phyloP scores from a whole-genome alignment of 92 coral and sea anemone genomes.

The Porites divaricata region DNA sequence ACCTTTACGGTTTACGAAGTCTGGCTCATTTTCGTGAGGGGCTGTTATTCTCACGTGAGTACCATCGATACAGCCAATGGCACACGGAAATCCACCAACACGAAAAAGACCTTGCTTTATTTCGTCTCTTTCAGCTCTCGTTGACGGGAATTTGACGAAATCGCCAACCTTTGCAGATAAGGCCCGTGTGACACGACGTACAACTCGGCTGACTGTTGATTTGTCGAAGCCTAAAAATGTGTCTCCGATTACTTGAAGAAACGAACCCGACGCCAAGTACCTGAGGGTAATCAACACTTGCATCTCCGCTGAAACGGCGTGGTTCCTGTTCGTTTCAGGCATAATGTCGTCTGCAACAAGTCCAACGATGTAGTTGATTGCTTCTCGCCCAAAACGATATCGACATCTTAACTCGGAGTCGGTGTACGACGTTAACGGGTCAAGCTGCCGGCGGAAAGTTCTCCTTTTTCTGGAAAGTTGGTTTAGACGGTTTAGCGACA shows the following conservation, averaged over 20 bases:
- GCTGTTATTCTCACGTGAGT: constrained; percentile 37
- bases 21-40: constrained; percentile 37
- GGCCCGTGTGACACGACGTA: constrained; percentile 42
- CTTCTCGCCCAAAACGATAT: constrained; percentile 18
- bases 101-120: constrained; percentile 28
- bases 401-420: constrained; percentile 6
- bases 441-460: constrained; percentile 6
- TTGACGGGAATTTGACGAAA: constrained; percentile 28
- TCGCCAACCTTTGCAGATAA: constrained; percentile 35
- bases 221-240: constrained; percentile 47
- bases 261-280: constrained; percentile 57
- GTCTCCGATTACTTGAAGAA: constrained; percentile 63
- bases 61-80: constrained; percentile 29
- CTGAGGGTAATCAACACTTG: constrained; percentile 61
- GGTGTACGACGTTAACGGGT: background rate
- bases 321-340: constrained; percentile 46
- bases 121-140: constrained; percentile 5
- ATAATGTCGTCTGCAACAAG: constrained; percentile 36
- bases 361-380: constrained; percentile 14
- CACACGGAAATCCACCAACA: constrained; percentile 40
- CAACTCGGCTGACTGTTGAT: constrained; percentile 57
- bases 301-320: constrained; percentile 33
- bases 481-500: background rate
- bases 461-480: background rate
- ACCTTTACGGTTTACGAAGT: constrained; percentile 41